phyloP scores from a whole-genome alignment of 2,797 vertebrate genomes.

The Potorous gilbertii region DNA sequence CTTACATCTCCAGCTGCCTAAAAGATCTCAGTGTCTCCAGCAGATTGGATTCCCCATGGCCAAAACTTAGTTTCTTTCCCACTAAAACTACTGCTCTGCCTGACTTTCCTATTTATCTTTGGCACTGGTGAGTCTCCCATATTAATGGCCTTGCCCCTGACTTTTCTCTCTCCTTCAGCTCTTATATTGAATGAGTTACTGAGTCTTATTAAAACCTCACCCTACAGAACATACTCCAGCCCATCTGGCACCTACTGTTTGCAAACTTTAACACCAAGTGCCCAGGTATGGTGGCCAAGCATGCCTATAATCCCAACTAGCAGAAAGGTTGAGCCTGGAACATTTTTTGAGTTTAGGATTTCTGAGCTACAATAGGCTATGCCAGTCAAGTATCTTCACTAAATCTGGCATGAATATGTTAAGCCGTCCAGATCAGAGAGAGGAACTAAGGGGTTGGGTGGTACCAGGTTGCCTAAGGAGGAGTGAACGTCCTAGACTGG shows the following conservation, averaged over 20 bases:
- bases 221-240: neutral
- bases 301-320: neutral
- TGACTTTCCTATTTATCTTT: neutral
- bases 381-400: neutral
- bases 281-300: neutral
- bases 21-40: neutral
- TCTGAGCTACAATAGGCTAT: neutral
- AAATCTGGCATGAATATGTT: neutral
- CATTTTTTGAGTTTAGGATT: neutral
- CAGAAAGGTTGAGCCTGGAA: neutral
- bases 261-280: neutral
- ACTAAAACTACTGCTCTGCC: neutral
- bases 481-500: neutral
- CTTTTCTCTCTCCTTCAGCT: neutral
- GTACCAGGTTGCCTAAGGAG: neutral
- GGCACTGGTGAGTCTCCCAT: neutral
- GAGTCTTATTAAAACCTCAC: neutral
- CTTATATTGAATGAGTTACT: neutral
- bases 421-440: neutral
- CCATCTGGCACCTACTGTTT: neutral
- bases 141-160: neutral
- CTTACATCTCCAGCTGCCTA: neutral
- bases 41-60: neutral
- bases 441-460: neutral
- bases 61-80: neutral